Evolutionary conservation across 2,113 vertebrate species (phyloP).

Genomic region (Scophthalmus maximus): DNA sequence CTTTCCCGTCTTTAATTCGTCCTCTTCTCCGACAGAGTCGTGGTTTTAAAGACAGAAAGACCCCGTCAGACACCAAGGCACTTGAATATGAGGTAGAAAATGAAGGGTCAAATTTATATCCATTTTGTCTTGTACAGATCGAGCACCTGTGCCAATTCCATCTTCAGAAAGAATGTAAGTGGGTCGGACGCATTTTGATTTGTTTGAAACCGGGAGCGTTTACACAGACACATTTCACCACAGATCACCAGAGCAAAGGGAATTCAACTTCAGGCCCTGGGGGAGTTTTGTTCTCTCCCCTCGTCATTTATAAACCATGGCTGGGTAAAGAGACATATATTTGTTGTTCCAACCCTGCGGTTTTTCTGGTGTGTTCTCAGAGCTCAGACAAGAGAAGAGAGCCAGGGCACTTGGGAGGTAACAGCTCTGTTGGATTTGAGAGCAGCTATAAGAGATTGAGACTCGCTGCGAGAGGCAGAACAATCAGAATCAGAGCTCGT

Average conservation of each 20-base stretch:
- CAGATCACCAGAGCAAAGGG: background rate
- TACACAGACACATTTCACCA: background rate
- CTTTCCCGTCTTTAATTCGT: conserved; percentile 10
- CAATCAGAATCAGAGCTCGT: conserved; percentile 21
- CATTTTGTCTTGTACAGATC: no score
- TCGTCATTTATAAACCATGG: conserved; percentile 39
- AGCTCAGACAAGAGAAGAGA: background rate
- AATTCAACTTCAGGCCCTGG: conserved; percentile 22
- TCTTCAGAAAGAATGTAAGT: background rate
- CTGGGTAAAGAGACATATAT: conserved; percentile 11
- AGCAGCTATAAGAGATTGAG: conserved; percentile 42
- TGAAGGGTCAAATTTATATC: conserved; percentile 20
- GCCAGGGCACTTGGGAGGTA: conserved; percentile 27
- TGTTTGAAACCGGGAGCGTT: conserved; percentile 2
- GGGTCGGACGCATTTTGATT: background rate
- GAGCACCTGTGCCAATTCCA: background rate
- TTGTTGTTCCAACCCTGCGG: background rate
- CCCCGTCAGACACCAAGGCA: conserved; percentile 22
- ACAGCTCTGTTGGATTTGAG: conserved; percentile 29
- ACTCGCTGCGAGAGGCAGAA: conserved; percentile 29
- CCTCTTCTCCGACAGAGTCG: conserved; percentile 7
- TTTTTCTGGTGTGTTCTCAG: background rate
- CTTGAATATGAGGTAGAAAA: conserved; percentile 34
- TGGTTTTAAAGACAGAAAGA: conserved; percentile 46
- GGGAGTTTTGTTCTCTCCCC: conserved; percentile 19